Evolutionary conservation across 2,113 vertebrate species (phyloP), one percentile per base, ranked within the genome.

Genomic region (Charadrius vociferus): DNA sequence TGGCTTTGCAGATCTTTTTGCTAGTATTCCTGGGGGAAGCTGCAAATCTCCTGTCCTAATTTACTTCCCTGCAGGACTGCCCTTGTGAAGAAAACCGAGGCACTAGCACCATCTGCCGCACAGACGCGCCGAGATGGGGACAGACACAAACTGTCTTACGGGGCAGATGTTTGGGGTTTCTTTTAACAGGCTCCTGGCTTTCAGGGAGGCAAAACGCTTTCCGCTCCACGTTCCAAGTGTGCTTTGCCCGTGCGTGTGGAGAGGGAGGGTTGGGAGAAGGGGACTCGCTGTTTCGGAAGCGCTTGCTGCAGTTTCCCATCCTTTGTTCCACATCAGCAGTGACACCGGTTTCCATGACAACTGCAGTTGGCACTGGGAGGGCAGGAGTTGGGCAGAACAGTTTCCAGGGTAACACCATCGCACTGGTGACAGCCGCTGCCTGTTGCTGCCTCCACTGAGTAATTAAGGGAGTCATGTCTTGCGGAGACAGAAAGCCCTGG

Each of bases 371-470:
- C 89, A 23, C 91, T 3, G 49, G 89, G 37, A 55, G 87, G 82
- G 79, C 93, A 88, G 89, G 79, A 88, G 79, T 32, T 75, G 93
- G 92, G 94, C 97, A 94, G 75, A 72, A 17, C 85, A n/a, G 96
- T 97, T 95, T 73, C 94, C 95, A 93, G 80, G 94, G 97, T 22
- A 93, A 96, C 94, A 79, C 86, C 36, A 22, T 17, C 93, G 12
- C n/a, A 2, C 36, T 11, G 19, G 16, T 47, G 93, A 91, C 43
- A 61, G 97, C 97, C 2, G 1, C 53, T 47, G 82, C 94, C 74
- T 92, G 79, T 50, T 70, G 85, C 92, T 93, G 79, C 82, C 79
- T 94, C 62, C 66, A 9, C 65, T 0, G 1, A 81, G 39, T 27
- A 14, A 86, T 61, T 11, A 37, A 61, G 26, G 21, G 24, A 87